These are phyloP conservation scores for Ataeniobius toweri DNA, from an alignment of 2,797 vertebrate species.

Conservation along the genomic window DNA sequence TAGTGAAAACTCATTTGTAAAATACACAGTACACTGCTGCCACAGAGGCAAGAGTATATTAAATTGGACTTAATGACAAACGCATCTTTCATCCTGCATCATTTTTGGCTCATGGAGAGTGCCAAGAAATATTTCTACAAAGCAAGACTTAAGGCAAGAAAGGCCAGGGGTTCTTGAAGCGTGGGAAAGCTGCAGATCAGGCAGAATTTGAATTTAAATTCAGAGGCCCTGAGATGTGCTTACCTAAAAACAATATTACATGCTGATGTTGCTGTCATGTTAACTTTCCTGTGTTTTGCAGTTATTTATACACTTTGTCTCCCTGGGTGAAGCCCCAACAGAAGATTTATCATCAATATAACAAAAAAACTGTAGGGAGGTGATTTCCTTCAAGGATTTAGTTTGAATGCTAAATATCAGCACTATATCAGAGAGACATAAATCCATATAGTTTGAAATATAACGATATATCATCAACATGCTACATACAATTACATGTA, in stretches of 20 bases:
- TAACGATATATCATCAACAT: too few relatives aligned
- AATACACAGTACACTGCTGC: background rate
- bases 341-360: background rate
- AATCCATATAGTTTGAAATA: too few relatives aligned
- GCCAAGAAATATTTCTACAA: slow-evolving; percentile 38
- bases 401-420: background rate
- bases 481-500: too few relatives aligned
- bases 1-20: background rate
- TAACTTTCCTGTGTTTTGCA: background rate
- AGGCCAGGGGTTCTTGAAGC: slow-evolving; percentile 28
- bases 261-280: background rate
- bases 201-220: slow-evolving; percentile 43
- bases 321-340: background rate
- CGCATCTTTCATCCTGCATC: slow-evolving; percentile 14
- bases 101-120: slow-evolving; percentile 10
- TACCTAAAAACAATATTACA: slow-evolving; percentile 4
- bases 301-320: background rate
- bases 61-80: slow-evolving; percentile 28
- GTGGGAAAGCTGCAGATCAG: slow-evolving; percentile 45
- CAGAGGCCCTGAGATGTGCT: slow-evolving; percentile 23
- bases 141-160: slow-evolving; percentile 25
- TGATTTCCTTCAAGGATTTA: background rate
- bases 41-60: slow-evolving; percentile 7
- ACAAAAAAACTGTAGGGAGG: background rate
- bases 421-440: background rate